These are phyloP conservation scores for Ennomos quercinarius DNA, from an alignment of 2,888 invertebrate genomes.

Conservation along the genomic window DNA sequence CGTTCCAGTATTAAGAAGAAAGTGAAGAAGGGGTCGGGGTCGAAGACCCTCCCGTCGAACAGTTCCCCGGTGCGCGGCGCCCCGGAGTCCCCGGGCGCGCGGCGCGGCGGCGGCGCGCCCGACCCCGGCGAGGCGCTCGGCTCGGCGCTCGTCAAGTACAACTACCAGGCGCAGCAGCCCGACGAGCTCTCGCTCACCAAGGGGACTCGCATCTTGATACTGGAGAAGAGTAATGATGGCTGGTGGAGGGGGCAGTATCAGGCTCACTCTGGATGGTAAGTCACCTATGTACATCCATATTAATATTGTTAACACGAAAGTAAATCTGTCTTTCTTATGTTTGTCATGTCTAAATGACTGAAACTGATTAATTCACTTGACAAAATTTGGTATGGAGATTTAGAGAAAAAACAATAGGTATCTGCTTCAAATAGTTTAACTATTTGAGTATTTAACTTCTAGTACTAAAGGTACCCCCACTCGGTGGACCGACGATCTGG, in stretches of 20 bases:
- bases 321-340: too few species aligned
- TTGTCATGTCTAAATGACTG: too few species aligned
- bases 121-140: constrained; percentile 95
- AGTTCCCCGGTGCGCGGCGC: constrained; percentile 92
- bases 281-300: not conserved
- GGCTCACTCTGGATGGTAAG: constrained; percentile 84
- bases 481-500: too few species aligned
- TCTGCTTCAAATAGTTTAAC: too few species aligned
- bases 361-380: too few species aligned
- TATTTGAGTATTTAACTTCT: too few species aligned
- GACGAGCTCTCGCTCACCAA: constrained; percentile 98
- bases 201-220: constrained; percentile 96
- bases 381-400: not conserved
- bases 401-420: too few species aligned
- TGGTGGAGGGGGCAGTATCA: constrained; percentile 98
- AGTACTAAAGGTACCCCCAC: too few species aligned
- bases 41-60: constrained; percentile 94
- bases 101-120: constrained; percentile 84
- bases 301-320: too few species aligned
- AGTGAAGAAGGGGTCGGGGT: constrained; percentile 92
- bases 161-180: constrained; percentile 96
- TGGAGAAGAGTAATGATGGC: constrained; percentile 99
- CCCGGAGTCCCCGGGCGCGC: constrained; percentile 88
- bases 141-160: constrained; percentile 97
- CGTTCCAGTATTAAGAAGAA: constrained; percentile 92